Percentiles rank a stretch among this genome's conserved stretches.
These are phyloP conservation scores for Brachionus sp. DNA, from an alignment of 1,140 invertebrate genomes.

Conservation along the genomic window DNA sequence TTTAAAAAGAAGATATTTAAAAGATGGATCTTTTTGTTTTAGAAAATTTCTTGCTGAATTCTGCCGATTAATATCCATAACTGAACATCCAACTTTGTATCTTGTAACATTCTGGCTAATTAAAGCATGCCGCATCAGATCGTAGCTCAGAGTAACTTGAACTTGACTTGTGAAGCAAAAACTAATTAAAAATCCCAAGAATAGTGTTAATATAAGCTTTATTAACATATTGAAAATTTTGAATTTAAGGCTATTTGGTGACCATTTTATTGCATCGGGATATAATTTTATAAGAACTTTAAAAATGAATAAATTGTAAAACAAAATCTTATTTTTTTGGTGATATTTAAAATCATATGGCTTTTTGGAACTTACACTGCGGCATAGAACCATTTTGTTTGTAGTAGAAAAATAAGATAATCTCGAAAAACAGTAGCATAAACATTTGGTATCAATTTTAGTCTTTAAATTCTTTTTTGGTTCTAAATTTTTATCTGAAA, in stretches of 20 bases:
- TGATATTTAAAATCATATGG: neutral
- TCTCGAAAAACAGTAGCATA: slow-evolving; percentile 8
- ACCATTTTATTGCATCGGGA: neutral
- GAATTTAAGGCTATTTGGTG: neutral
- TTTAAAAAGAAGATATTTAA: neutral
- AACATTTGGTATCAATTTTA: neutral
- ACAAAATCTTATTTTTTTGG: neutral
- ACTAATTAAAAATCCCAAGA: neutral
- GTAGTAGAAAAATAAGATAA: neutral
- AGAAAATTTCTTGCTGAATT: neutral
- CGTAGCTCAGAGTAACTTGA: neutral
- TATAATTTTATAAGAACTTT: neutral
- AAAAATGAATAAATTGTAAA: neutral
- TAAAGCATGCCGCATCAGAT: slow-evolving; percentile 28
- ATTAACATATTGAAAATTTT: neutral
- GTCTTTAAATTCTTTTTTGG: neutral
- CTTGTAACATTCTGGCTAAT: neutral
- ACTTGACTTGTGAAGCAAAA: neutral
- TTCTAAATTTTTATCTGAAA: neutral
- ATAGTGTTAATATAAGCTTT: neutral
- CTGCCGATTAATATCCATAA: neutral
- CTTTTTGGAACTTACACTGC: neutral
- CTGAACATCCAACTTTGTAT: neutral
- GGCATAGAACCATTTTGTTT: neutral
- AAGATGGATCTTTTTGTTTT: neutral